Conservation (phyloP, 2,888 invertebrate genomes). For the Drosophila parthenogenetica region DNA sequence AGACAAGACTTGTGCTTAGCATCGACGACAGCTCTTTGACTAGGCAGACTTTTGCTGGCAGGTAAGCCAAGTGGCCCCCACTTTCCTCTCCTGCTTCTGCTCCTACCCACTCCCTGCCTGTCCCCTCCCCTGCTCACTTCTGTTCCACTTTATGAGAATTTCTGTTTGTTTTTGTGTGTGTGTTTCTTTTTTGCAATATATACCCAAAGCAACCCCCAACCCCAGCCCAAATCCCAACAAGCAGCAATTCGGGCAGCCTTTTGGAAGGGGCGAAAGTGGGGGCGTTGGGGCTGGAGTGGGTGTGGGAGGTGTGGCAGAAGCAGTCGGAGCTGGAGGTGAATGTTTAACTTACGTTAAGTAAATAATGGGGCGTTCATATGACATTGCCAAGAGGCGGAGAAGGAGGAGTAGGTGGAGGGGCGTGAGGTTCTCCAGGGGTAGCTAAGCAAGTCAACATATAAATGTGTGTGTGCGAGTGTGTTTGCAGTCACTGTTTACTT, state of each 20-base stretch:
- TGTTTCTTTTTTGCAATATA: conserved; percentile 29
- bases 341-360: conserved; percentile 82
- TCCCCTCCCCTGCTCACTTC: background rate
- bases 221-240: conserved; percentile 16
- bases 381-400: conserved; percentile 40
- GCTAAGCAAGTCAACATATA: conserved; percentile 15
- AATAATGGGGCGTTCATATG: conserved; percentile 81
- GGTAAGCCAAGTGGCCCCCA: conserved; percentile 61
- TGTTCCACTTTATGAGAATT: conserved; percentile 36
- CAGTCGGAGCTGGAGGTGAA: conserved; percentile 41
- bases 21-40: conserved; percentile 78
- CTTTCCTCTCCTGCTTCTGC: background rate
- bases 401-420: conserved; percentile 16
- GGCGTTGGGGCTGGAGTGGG: background rate
- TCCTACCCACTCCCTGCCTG: background rate
- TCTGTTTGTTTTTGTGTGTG: conserved; percentile 41
- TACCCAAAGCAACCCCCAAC: conserved; percentile 21
- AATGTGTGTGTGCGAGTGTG: conserved; percentile 41
- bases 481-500: conserved; percentile 72
- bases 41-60: conserved; percentile 67
- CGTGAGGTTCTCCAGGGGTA: conserved; percentile 18
- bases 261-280: conserved; percentile 7
- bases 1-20: conserved; percentile 65
- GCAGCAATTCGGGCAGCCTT: conserved; percentile 36
- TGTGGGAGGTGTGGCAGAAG: background rate